A percentile compares a stretch with the other conserved stretches of the same genome.
These are phyloP conservation scores for Catamblyrhynchus diadema DNA, from an alignment of 2,797 vertebrate genomes.

Conservation along the genomic window DNA sequence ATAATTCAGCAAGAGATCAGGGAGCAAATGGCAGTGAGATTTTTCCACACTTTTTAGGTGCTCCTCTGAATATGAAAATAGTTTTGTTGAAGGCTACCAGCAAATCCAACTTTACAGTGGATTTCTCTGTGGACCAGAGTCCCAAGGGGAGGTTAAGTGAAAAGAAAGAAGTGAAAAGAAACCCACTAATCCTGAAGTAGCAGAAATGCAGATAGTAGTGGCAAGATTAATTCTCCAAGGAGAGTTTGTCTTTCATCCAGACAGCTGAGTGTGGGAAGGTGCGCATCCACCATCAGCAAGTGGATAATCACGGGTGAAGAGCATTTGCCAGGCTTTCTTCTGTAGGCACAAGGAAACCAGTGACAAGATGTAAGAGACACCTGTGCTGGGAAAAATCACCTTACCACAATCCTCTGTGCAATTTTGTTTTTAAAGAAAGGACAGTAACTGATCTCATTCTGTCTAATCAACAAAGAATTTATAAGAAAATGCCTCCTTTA, in stretches of 20 bases:
- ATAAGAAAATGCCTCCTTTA: not conserved
- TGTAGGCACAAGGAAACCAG: not conserved
- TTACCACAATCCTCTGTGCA: not conserved
- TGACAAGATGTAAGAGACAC: not conserved
- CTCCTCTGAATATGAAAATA: not conserved
- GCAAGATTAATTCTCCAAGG: not conserved
- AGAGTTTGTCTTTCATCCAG: not conserved
- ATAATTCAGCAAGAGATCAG: not conserved
- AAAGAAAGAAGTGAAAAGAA: not conserved
- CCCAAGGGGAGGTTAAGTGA: not conserved
- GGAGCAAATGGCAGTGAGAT: not conserved
- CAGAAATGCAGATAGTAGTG: not conserved
- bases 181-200: not conserved
- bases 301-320: rapidly evolving
- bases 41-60: not conserved
- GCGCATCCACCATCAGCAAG: not conserved
- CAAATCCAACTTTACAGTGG: not conserved
- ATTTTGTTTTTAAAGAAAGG: not conserved
- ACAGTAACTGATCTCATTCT: not conserved
- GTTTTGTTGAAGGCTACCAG: not conserved
- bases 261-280: not conserved
- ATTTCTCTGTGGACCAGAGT: rapidly evolving
- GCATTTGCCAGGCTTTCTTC: not conserved
- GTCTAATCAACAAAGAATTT: not conserved
- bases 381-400: not conserved